phyloP scores from a whole-genome alignment of 2,888 invertebrate species.

The Eupithecia abbreviata region DNA sequence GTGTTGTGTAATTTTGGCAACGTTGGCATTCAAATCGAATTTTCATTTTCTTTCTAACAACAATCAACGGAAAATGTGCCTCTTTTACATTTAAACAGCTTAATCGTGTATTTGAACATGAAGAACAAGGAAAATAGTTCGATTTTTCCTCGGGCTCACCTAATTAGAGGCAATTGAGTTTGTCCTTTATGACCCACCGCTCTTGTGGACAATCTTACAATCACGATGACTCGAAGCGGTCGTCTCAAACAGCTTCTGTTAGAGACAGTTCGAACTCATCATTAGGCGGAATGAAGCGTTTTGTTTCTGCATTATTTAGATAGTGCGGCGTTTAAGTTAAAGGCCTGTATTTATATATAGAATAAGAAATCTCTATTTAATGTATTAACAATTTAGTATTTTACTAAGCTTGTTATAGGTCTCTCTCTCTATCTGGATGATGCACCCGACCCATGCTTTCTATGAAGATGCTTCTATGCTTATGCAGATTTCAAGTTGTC shows the following conservation, averaged over 20 bases:
- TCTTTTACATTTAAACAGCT: neutral
- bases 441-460: too few species aligned
- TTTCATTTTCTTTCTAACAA: neutral
- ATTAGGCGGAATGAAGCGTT: neutral
- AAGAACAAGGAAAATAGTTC: neutral
- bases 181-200: neutral
- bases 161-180: conserved; percentile 3
- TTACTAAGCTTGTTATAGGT: too few species aligned
- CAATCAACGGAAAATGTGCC: neutral
- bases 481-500: too few species aligned
- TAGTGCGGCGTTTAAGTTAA: neutral
- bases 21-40: neutral
- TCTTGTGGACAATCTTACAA: neutral
- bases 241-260: neutral
- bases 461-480: too few species aligned
- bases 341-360: too few species aligned
- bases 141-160: neutral
- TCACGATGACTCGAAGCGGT: neutral
- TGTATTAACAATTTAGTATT: too few species aligned
- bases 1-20: neutral
- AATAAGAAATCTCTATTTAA: too few species aligned
- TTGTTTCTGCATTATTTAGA: neutral
- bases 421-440: too few species aligned
- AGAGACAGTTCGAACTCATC: neutral
- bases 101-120: neutral